Base-by-base conservation (phyloP, 1,140 invertebrate genomes). In the Hycleus cichorii region DNA sequence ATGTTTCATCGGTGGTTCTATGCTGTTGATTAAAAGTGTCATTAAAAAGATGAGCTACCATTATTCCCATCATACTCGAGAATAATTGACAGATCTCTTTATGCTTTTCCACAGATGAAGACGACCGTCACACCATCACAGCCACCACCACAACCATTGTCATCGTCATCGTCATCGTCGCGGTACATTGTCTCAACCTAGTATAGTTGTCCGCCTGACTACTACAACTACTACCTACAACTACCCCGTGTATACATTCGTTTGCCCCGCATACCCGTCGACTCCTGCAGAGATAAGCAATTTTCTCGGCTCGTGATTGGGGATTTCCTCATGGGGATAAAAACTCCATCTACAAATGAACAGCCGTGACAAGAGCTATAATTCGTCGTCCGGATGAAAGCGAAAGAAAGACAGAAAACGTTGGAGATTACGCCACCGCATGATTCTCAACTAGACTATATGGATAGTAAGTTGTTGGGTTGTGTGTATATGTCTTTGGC, bases 301-400 rank as follows among this genome's bases (percentile, higher is more conserved):
- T 83, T 83, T 83, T 82, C 81, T 81, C 79, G 79, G 77, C 79
- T 82, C 80, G 80, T 83, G 81, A 83, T 83, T 83, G 81, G 81
- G 80, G 79, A 77, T 78, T 76, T 77, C 78, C 81, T 77, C 81
- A 68, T 67, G 81, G 81, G 81, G 78, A 78, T 78, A 80, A 81
- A 81, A 83, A 82, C 81, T 83, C 81, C 81, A 83, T 83, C 81
- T 82, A 83, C 81, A 83, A 83, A 83, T 83, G 81, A 83, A 83
- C 81, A 81, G 77, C 78, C 81, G 81, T 83, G 81, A 83, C 81
- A 82, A 82, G 81, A 79, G 81, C 80, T 78, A 83, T 83, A 83
- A 83, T 83, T 83, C 79, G 78, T 81, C 75, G 62, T 62, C 64
- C 60, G 64, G 64, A 63, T 65, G 67, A 66, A 67, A 69, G 64